phyloP scores from a whole-genome alignment of 1,140 invertebrate genomes.

The Drosophila virilis region DNA sequence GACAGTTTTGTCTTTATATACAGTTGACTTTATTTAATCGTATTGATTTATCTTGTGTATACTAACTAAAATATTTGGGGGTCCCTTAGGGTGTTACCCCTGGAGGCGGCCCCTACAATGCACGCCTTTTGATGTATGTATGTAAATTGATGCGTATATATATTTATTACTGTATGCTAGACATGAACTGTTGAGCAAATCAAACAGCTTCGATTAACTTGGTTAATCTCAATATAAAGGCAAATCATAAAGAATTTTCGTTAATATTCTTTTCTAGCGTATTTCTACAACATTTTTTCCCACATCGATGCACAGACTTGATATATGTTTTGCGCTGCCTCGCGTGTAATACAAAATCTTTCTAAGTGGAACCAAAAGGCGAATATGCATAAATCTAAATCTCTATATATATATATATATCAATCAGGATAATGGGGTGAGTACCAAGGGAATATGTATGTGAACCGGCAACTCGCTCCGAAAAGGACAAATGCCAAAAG shows the following conservation, averaged over 20 bases:
- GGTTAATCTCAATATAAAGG: slow-evolving; percentile 73
- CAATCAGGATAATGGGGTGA: slow-evolving; percentile 11
- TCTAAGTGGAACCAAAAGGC: slow-evolving; percentile 58
- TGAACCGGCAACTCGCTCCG: neutral
- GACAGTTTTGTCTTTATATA: slow-evolving; percentile 49
- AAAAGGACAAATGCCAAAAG: slow-evolving; percentile 26
- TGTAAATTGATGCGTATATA: slow-evolving; percentile 27
- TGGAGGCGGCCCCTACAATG: slow-evolving; percentile 16
- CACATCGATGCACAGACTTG: slow-evolving; percentile 58
- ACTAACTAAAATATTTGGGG: slow-evolving; percentile 32
- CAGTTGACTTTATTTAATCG: slow-evolving; percentile 75
- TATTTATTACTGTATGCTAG: slow-evolving; percentile 51
- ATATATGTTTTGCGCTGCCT: neutral
- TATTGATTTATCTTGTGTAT: slow-evolving; percentile 40
- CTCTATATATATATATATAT: slow-evolving; percentile 12
- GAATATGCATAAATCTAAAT: slow-evolving; percentile 34
- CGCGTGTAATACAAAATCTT: slow-evolving; percentile 38
- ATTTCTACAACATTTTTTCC: slow-evolving; percentile 4
- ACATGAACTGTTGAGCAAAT: slow-evolving; percentile 75
- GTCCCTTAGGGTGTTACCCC: neutral
- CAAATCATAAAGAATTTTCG: slow-evolving; percentile 70
- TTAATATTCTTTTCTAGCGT: slow-evolving; percentile 21
- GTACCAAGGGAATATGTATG: slow-evolving; percentile 15
- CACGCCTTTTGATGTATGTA: slow-evolving; percentile 49
- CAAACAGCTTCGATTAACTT: slow-evolving; percentile 78